These are phyloP conservation scores for Paralichthys olivaceus DNA, from an alignment of 2,113 vertebrate species.

Conservation along the genomic window DNA sequence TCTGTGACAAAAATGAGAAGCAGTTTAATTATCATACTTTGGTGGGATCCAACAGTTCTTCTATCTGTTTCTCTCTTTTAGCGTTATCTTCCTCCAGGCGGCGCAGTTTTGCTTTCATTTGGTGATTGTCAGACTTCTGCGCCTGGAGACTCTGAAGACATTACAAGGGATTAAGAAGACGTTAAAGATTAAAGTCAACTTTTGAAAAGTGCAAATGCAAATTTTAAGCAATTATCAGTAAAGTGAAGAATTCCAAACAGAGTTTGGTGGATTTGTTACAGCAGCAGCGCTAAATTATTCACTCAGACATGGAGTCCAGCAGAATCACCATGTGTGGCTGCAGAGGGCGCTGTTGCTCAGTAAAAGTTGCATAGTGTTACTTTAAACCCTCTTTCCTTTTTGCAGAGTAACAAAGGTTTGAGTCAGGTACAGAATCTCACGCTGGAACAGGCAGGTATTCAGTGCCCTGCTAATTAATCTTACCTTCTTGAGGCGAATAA, in stretches of 20 bases:
- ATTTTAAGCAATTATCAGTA: too few relatives aligned
- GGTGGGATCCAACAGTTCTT: slow-evolving; percentile 88
- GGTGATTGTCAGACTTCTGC: slow-evolving; percentile 87
- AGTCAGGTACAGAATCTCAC: too few relatives aligned
- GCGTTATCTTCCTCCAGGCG: slow-evolving; percentile 90
- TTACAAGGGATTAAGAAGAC: neutral
- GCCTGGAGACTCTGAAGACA: slow-evolving; percentile 84
- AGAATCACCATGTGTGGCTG: neutral
- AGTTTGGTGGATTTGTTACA: too few relatives aligned
- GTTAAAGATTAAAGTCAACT: neutral
- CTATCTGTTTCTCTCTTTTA: slow-evolving; percentile 92
- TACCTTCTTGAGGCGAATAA: slow-evolving; percentile 95
- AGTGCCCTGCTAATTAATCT: neutral
- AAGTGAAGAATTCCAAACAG: too few relatives aligned
- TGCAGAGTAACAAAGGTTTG: too few relatives aligned
- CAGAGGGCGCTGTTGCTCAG: too few relatives aligned
- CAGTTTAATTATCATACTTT: slow-evolving; percentile 73
- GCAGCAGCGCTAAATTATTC: too few relatives aligned
- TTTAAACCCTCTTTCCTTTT: too few relatives aligned
- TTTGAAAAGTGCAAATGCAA: neutral
- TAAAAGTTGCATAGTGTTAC: too few relatives aligned
- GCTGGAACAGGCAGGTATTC: neutral
- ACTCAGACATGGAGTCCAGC: neutral
- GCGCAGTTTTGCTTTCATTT: slow-evolving; percentile 89
- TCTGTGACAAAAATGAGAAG: neutral